phyloP scores from a whole-genome alignment of 2,888 invertebrate species.

The Zygaena filipendulae region DNA sequence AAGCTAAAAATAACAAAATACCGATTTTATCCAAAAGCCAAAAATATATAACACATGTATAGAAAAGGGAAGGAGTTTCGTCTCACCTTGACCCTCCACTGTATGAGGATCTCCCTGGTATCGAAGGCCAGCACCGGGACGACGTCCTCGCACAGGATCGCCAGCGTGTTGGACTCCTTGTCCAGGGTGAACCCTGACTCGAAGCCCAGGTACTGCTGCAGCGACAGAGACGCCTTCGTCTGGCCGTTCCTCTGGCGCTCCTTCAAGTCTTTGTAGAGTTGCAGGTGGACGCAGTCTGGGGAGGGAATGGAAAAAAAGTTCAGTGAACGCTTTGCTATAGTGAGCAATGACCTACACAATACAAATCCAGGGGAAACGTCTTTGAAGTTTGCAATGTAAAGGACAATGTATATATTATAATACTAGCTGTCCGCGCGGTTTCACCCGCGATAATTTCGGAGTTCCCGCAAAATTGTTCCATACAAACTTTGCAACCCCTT shows the following conservation, averaged over 20 bases:
- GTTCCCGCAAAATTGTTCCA: too few relatives aligned
- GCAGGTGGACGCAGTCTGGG: conserved; percentile 90
- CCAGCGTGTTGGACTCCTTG: conserved; percentile 90
- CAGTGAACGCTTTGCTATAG: background rate
- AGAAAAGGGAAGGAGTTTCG: too few relatives aligned
- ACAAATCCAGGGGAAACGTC: too few relatives aligned
- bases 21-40: too few relatives aligned
- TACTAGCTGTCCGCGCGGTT: too few relatives aligned
- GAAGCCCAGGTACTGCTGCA: conserved; percentile 88
- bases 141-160: conserved; percentile 88
- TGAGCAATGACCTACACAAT: background rate
- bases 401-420: too few relatives aligned
- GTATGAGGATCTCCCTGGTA: conserved; percentile 85
- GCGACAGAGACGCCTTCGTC: conserved; percentile 87
- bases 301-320: conserved; percentile 29
- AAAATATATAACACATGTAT: too few relatives aligned
- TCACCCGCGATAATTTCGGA: too few relatives aligned
- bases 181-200: conserved; percentile 90
- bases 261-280: conserved; percentile 88
- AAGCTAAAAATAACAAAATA: too few relatives aligned
- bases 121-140: conserved; percentile 89
- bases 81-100: conserved; percentile 79
- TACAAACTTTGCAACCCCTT: too few relatives aligned
- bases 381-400: too few relatives aligned
- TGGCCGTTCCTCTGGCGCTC: conserved; percentile 88